Conservation (phyloP, 2,113 vertebrate species). For the Hippoglossus stenolepis region DNA sequence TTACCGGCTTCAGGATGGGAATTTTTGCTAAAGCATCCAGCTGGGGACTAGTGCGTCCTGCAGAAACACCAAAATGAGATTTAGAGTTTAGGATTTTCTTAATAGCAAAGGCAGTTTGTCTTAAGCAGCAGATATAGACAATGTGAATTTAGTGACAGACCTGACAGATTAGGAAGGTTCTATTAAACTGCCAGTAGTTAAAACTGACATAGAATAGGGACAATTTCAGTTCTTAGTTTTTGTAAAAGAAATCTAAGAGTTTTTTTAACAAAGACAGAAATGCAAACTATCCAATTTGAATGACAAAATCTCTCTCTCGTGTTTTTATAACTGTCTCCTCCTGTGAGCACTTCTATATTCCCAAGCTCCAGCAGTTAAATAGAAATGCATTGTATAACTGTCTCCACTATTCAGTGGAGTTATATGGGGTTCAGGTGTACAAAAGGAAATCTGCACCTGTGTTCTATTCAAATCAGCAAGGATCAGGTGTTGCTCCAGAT, state of each 20-base stretch:
- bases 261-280: neutral
- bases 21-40: slow-evolving; percentile 88
- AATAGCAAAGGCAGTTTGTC: neutral
- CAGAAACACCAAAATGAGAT: neutral
- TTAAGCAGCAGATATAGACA: too few relatives aligned
- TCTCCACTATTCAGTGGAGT: neutral
- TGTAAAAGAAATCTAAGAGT: too few relatives aligned
- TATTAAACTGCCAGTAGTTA: neutral
- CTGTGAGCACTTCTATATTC: neutral
- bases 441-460: too few relatives aligned
- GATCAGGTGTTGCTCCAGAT: neutral
- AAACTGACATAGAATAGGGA: too few relatives aligned
- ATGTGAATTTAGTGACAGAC: too few relatives aligned
- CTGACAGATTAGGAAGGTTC: too few relatives aligned
- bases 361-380: neutral
- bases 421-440: neutral
- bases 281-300: neutral
- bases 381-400: neutral
- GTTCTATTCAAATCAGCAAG: slow-evolving; percentile 5
- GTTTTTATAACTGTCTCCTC: neutral
- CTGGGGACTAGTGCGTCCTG: slow-evolving; percentile 89
- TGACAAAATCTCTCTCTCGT: neutral
- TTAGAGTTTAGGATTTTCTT: neutral
- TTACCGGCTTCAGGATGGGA: slow-evolving; percentile 87
- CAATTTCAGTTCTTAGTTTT: too few relatives aligned